A percentile compares a stretch with the other conserved stretches of the same genome.
phyloP scores from a whole-genome alignment of 92 coral and sea anemone genomes.

The Meandrina meandrites region DNA sequence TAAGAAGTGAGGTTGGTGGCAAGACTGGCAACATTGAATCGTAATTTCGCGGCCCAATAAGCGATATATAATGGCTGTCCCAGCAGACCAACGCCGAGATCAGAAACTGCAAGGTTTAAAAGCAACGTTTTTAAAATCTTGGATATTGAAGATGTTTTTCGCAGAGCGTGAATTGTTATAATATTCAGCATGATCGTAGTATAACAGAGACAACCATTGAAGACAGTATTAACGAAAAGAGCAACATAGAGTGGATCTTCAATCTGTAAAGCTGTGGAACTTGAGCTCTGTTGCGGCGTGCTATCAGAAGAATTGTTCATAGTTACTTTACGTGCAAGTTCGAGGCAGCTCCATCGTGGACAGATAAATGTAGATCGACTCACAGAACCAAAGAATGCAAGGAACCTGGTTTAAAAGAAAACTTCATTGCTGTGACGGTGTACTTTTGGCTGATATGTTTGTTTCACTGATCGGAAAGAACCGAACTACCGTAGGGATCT shows the following conservation, averaged over 20 bases:
- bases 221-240: not conserved
- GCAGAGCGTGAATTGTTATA: not conserved
- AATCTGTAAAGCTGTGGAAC: not conserved
- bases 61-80: slow-evolving; percentile 16
- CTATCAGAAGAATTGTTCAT: not conserved
- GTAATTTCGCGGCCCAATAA: not conserved
- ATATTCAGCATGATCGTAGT: slow-evolving; percentile 13
- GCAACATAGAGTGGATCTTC: not conserved
- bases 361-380: too few relatives aligned
- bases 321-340: not conserved
- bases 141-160: slow-evolving; percentile 2
- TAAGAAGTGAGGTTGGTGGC: not conserved
- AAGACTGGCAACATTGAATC: slow-evolving; percentile 28
- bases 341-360: too few relatives aligned
- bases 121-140: slow-evolving; percentile 14
- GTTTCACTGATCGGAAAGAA: too few relatives aligned
- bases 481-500: too few relatives aligned
- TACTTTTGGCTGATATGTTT: too few relatives aligned
- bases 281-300: not conserved
- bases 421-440: too few relatives aligned
- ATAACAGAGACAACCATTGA: slow-evolving; percentile 11
- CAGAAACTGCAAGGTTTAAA: slow-evolving; percentile 12
- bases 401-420: too few relatives aligned
- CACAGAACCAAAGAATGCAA: too few relatives aligned
- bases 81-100: slow-evolving; percentile 20